A percentile compares a stretch with the other conserved stretches of the same genome.
Evolutionary conservation across 2,888 invertebrate genomes (phyloP).

Genomic region (Celastrina argiolus): DNA sequence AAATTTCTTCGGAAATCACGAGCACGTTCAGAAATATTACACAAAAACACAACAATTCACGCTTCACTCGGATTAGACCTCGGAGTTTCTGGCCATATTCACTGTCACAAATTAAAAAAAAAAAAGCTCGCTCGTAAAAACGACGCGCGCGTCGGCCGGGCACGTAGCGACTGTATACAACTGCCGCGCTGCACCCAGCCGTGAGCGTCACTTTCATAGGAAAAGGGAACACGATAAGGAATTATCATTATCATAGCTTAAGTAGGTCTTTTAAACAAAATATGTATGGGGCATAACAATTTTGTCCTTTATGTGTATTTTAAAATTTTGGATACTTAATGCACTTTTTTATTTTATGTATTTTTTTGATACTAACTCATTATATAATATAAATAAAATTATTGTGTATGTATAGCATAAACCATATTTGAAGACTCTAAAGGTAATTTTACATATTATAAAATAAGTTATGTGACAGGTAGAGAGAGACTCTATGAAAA

Average conservation of each 20-base stretch:
- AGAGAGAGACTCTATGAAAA: background rate
- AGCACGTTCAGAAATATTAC: slow-evolving; percentile 39
- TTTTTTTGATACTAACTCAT: too few relatives aligned
- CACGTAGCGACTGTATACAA: slow-evolving; percentile 52
- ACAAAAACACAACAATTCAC: slow-evolving; percentile 30
- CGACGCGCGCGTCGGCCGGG: slow-evolving; percentile 53
- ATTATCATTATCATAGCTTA: slow-evolving; percentile 42
- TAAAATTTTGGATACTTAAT: too few relatives aligned
- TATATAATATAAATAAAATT: too few relatives aligned
- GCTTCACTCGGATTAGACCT: slow-evolving; percentile 43
- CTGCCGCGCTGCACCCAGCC: slow-evolving; percentile 17
- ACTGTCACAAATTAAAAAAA: slow-evolving; percentile 30
- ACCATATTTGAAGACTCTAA: background rate
- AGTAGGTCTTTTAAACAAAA: slow-evolving; percentile 7
- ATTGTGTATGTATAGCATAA: too few relatives aligned
- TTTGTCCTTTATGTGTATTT: too few relatives aligned
- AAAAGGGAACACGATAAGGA: slow-evolving; percentile 62
- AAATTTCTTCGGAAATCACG: slow-evolving; percentile 2
- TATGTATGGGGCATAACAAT: too few relatives aligned
- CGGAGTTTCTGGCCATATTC: slow-evolving; percentile 51
- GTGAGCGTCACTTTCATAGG: slow-evolving; percentile 50
- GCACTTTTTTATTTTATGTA: too few relatives aligned
- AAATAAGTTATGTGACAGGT: background rate
- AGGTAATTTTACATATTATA: background rate
- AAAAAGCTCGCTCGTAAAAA: slow-evolving; percentile 29